A percentile compares a stretch with the other conserved stretches of the same genome.
These are phyloP conservation scores for Phataginus tetradactyla DNA, from an alignment of 2,797 vertebrate species.

Conservation along the genomic window DNA sequence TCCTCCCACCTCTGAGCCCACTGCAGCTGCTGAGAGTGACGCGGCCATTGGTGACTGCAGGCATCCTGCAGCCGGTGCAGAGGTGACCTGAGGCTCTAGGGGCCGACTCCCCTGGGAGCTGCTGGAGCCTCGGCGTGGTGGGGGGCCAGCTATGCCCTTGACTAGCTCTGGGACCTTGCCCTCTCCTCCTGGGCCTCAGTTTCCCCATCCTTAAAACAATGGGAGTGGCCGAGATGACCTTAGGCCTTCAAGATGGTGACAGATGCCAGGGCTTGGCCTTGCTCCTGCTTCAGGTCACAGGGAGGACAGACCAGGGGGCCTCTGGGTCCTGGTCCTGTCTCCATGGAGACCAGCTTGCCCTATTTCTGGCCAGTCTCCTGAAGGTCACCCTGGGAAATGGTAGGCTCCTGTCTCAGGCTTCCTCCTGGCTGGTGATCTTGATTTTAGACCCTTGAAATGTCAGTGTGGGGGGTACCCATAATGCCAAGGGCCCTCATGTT, in stretches of 20 bases:
- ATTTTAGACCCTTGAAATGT: not conserved
- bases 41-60: conserved; percentile 56
- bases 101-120: not conserved
- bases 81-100: not conserved
- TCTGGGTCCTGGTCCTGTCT: not conserved
- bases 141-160: not conserved
- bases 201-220: not conserved
- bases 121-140: fast-evolving
- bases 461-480: not conserved
- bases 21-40: fast-evolving
- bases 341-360: not conserved
- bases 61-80: not conserved
- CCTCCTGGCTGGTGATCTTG: not conserved
- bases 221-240: not conserved
- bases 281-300: not conserved
- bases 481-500: not conserved
- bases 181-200: not conserved
- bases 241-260: not conserved
- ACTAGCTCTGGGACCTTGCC: not conserved
- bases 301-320: not conserved
- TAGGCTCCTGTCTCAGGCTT: not conserved
- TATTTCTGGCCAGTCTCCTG: not conserved
- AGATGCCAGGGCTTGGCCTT: not conserved
- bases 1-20: not conserved
- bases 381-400: not conserved